Conservation (phyloP, 2,113 vertebrate genomes). For the Pantherophis guttatus region DNA sequence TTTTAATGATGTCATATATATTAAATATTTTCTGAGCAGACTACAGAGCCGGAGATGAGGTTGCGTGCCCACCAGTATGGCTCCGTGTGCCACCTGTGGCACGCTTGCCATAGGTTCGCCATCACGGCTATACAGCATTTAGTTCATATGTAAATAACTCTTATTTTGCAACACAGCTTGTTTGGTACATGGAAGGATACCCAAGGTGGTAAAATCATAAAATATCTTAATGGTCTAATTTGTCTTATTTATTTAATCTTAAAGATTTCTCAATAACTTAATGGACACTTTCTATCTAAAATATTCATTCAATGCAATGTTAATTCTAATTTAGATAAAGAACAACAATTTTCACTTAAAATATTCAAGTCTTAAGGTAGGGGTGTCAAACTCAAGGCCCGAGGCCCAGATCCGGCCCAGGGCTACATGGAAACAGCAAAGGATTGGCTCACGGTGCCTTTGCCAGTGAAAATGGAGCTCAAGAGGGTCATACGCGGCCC, state of each 20-base stretch:
- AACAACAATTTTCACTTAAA: slow-evolving; percentile 48
- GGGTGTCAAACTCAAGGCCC: too few relatives aligned
- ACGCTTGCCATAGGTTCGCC: too few relatives aligned
- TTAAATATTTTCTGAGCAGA: neutral
- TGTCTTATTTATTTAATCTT: slow-evolving; percentile 56
- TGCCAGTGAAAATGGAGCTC: too few relatives aligned
- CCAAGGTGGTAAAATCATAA: slow-evolving; percentile 41
- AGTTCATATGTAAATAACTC: neutral
- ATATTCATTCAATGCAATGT: slow-evolving; percentile 52
- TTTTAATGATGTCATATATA: neutral
- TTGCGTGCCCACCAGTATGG: too few relatives aligned
- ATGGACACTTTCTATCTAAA: slow-evolving; percentile 47
- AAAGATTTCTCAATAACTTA: slow-evolving; percentile 58
- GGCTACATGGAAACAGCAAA: too few relatives aligned
- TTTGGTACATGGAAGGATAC: neutral
- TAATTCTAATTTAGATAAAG: slow-evolving; percentile 51
- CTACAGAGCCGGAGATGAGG: too few relatives aligned
- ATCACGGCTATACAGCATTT: too few relatives aligned
- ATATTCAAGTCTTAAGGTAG: slow-evolving; percentile 38
- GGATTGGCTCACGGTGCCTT: too few relatives aligned
- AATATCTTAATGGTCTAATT: slow-evolving; percentile 51
- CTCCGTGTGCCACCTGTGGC: too few relatives aligned
- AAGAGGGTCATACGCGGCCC: accelerated
- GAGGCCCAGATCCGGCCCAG: too few relatives aligned
- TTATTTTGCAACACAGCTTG: neutral